phyloP scores from a whole-genome alignment of 2,888 invertebrate genomes.

The Tryphoninae sp. region DNA sequence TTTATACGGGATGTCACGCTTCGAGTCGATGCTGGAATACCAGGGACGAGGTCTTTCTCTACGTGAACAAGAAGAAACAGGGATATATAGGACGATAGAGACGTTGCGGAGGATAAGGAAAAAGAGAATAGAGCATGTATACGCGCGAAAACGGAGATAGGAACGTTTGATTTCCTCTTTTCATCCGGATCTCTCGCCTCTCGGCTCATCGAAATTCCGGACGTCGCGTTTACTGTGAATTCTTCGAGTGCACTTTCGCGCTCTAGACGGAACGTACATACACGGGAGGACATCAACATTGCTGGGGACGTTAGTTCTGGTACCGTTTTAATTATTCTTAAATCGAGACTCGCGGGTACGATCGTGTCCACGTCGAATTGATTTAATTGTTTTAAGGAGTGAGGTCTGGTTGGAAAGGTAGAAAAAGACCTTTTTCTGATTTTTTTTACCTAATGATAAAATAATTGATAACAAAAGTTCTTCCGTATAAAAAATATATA shows the following conservation, averaged over 20 bases:
- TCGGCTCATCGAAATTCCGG: slow-evolving; percentile 47
- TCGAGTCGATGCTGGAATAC: slow-evolving; percentile 51
- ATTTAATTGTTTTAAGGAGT: no score
- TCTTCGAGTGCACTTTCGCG: slow-evolving; percentile 8
- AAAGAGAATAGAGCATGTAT: neutral
- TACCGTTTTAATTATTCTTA: no score
- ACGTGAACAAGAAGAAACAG: slow-evolving; percentile 68
- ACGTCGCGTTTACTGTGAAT: slow-evolving; percentile 21
- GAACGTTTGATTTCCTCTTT: slow-evolving; percentile 62
- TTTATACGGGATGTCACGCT: slow-evolving; percentile 58
- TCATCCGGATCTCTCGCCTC: slow-evolving; percentile 50
- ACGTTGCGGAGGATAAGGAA: slow-evolving; percentile 6
- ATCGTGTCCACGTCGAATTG: no score
- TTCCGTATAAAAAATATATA: no score
- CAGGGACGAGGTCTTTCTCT: neutral
- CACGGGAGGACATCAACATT: neutral
- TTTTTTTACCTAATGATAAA: no score
- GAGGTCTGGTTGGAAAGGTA: no score
- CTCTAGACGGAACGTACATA: neutral
- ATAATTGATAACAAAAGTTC: no score
- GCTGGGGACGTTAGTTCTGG: no score
- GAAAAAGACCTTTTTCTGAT: no score
- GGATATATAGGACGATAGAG: slow-evolving; percentile 60
- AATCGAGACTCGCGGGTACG: no score
- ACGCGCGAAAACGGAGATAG: slow-evolving; percentile 27